phyloP scores from a whole-genome alignment of 53 echinoderm and acorn worm species.

The Zoroaster sp. region DNA sequence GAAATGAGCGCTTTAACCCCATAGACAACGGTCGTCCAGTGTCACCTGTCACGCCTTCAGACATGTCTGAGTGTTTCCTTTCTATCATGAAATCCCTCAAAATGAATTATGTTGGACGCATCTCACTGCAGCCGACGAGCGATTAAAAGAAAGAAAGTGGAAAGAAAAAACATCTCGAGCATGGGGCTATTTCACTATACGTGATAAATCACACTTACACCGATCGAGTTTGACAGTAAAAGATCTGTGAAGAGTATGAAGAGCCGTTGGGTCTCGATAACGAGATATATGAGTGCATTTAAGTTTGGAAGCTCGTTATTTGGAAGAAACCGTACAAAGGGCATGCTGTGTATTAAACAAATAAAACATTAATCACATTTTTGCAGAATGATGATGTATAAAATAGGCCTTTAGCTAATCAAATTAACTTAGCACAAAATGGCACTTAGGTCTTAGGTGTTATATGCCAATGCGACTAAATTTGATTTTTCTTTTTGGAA shows the following conservation, averaged over 20 bases:
- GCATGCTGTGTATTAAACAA: too few species aligned
- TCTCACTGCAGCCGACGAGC: not conserved
- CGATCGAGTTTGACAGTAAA: not conserved
- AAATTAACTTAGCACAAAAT: too few species aligned
- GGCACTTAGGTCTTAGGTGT: too few species aligned
- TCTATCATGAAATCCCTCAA: not conserved
- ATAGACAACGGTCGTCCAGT: not conserved
- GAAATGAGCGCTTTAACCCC: not conserved
- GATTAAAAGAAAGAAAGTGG: not conserved
- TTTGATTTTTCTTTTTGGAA: too few species aligned
- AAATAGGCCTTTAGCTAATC: too few species aligned
- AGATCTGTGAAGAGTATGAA: not conserved
- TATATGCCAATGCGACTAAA: too few species aligned
- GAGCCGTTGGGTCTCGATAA: too few species aligned
- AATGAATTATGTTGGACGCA: not conserved
- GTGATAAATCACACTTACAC: slow-evolving; percentile 2
- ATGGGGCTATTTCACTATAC: not conserved
- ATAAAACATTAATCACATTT: too few species aligned
- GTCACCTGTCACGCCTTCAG: slow-evolving; percentile 33
- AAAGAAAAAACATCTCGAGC: not conserved
- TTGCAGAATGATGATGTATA: too few species aligned
- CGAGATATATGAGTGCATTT: too few species aligned
- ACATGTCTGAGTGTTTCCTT: not conserved
- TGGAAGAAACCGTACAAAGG: too few species aligned
- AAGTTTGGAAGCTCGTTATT: too few species aligned